Evolutionary conservation across 2,797 vertebrate genomes (phyloP), one percentile per base, ranked within the genome.

Genomic region (Crypturellus tataupa): DNA sequence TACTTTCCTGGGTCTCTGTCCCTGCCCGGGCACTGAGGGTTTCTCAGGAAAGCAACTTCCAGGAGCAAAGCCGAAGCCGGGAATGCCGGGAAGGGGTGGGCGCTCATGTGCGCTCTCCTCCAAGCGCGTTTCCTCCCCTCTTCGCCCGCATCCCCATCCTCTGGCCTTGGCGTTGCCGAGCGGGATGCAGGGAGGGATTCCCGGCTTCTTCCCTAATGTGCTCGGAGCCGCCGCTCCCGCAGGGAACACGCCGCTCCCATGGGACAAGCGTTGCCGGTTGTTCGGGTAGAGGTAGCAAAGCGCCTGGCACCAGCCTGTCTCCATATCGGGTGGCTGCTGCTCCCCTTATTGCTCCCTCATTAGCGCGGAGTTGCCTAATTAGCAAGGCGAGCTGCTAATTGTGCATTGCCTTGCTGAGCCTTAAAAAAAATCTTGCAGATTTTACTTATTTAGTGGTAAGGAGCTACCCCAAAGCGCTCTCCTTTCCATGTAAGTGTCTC

Each of bases 331-430:
- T 33, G 93, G 18, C 71, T 94, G 94, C 83, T 91, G 92, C 84
- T 96, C 85, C 70, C 72, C 87, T 94, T 59, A 90, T 76, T 90
- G 89, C 91, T 94, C 44, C 90, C 93, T 96, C 96, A 95, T 96
- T 97, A 96, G 84, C 75, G 44, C 70, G 79, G 79, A 94, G 81
- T 53, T 94, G 76, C 77, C 91, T 93, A 93, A 95, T 96, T 96
- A 96, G 87, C 39, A 44, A 79, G 84, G 79, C 90, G 59, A 81
- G 83, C 87, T 95, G 94, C 89, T 96, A 96, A 95, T 94, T 93
- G 96, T 69, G 64, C 82, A 42, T 69, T 23, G 71, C 53, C 47
- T 95, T 92, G 46, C 81, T 95, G 25, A 24, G 93, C 93, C 75
- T 90, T 83, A 90, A 89, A 90, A 90, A 24, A 24, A 20, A 82